Base-by-base conservation (phyloP, 2,113 vertebrate genomes). In the Etheostoma spectabile region DNA sequence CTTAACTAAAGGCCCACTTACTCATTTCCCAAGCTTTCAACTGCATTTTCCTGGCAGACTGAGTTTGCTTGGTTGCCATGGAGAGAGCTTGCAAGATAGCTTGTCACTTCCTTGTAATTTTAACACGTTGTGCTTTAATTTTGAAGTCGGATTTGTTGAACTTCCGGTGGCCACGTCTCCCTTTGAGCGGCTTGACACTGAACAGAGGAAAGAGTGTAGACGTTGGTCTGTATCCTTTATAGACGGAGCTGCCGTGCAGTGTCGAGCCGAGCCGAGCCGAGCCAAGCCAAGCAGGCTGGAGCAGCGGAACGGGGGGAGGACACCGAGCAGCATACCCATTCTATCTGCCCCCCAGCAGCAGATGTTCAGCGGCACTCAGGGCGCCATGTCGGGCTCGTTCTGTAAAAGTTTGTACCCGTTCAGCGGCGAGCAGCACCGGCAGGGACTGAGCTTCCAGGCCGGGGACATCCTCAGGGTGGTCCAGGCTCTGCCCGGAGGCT, bases 381-480 rank as follows among this genome's bases (percentile, higher is more conserved):
- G 10, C 38, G 38, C 38, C 24, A 38, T 96, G 95, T 95, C 92
- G 42, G 94, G 94, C 77, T 94, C 85, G 8, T 96, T 93, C 89
- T 98, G 97, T 89, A 94, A 93, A 93, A 97, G 95, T 92, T 93
- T 99, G 71, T 98, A 99, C 93, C 95, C 96, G 57, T 98, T 98
- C 94, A 96, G 95, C 70, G 97, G 97, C 80, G 97, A 98, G 79
- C 95, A 97, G 88, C 97, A 98, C 89, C 94, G 95, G 84, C 97
- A 97, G 83, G 97, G 97, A 30, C 94, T 99, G 73, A 95, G 93
- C 92, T 99, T 99, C 89, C 93, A 96, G 63, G 96, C 96, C 4
- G 98, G 98, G 27, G 97, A 98, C 71, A 88, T 97, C n/a, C 94
- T 99, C 79, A 95, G 93, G 56, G 94, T 99, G 83, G 93, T 97